Percentiles rank a stretch among this genome's conserved stretches.
These are phyloP conservation scores for Proisotoma minuta DNA, from an alignment of 2,888 invertebrate genomes.

Conservation along the genomic window DNA sequence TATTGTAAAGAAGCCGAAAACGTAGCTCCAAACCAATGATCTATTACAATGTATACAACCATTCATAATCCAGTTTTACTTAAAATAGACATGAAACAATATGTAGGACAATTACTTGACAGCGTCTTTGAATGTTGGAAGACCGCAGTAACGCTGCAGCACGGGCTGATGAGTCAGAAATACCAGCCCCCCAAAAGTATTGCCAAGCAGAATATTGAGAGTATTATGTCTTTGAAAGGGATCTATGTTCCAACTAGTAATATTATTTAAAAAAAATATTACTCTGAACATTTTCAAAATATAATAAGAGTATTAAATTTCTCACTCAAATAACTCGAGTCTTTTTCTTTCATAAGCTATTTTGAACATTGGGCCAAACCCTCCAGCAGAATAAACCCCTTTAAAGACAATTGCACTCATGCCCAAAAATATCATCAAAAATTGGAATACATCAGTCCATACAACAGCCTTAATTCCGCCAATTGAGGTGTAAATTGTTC, in stretches of 20 bases:
- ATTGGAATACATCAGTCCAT: constrained; percentile 69
- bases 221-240: constrained; percentile 46
- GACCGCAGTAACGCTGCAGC: constrained; percentile 43
- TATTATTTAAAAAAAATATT: background rate
- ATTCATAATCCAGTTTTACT: too few species aligned
- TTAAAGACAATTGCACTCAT: constrained; percentile 34
- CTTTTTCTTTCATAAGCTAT: constrained; percentile 31
- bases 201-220: constrained; percentile 39
- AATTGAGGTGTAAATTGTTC: constrained; percentile 51
- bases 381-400: constrained; percentile 40
- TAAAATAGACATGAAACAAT: background rate
- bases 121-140: constrained; percentile 29
- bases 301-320: background rate
- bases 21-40: constrained; percentile 14
- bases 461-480: constrained; percentile 75
- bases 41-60: constrained; percentile 1
- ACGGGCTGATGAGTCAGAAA: constrained; percentile 41
- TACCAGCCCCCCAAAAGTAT: constrained; percentile 38
- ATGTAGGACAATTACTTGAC: constrained; percentile 19
- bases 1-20: constrained; percentile 27
- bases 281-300: background rate
- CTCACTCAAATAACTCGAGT: constrained; percentile 28
- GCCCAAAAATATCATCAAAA: constrained; percentile 64
- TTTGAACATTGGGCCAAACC: constrained; percentile 30
- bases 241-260: constrained; percentile 37